Percentiles rank a stretch among this genome's conserved stretches.
phyloP scores from a whole-genome alignment of 1,140 invertebrate genomes.

The Papilio polytes region DNA sequence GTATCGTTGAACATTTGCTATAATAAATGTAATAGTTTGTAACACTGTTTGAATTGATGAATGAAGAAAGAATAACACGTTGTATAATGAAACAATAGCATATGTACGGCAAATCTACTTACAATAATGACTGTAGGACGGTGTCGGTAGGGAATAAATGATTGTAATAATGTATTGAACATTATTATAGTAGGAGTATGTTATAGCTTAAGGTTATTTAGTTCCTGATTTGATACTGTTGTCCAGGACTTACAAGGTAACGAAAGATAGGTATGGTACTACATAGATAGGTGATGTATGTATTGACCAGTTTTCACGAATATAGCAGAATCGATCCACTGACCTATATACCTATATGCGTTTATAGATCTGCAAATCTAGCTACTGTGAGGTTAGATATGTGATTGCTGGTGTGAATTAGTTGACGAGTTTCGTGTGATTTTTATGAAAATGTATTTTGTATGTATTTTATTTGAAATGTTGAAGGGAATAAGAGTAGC shows the following conservation, averaged over 20 bases:
- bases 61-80: background rate
- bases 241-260: background rate
- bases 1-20: no score
- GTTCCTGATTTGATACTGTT: background rate
- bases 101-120: background rate
- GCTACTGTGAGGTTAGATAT: background rate
- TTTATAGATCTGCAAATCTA: conserved; percentile 3
- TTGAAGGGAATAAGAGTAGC: background rate
- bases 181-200: background rate
- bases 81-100: conserved; percentile 1
- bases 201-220: background rate
- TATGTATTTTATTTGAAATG: background rate
- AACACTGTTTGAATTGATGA: background rate
- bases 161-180: background rate
- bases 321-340: conserved; percentile 5
- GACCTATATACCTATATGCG: conserved; percentile 15
- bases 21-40: background rate
- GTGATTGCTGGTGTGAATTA: background rate
- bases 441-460: background rate
- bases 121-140: background rate
- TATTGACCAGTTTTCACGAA: background rate
- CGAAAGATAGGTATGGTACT: background rate
- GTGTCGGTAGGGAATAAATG: background rate
- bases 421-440: background rate
- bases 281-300: background rate